Conservation (phyloP, 2,113 vertebrate genomes). For the Heteronetta atricapilla region DNA sequence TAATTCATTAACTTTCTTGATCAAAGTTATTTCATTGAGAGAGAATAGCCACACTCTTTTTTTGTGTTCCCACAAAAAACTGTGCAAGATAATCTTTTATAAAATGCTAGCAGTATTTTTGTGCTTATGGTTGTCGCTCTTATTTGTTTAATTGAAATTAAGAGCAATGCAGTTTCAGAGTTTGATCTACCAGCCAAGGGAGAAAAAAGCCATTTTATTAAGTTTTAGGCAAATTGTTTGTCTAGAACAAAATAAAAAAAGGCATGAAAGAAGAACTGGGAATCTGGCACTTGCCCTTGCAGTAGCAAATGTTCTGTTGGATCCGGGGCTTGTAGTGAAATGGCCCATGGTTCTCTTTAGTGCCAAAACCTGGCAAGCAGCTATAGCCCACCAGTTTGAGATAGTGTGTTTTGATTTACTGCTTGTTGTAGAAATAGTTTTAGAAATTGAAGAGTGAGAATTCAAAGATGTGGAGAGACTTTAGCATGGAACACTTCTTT, state of each 20-base stretch:
- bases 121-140: neutral
- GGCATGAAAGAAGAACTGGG: neutral
- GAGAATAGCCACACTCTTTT: neutral
- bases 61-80: neutral
- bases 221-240: neutral
- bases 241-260: neutral
- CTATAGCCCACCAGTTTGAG: neutral
- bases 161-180: neutral
- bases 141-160: constrained; percentile 15
- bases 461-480: neutral
- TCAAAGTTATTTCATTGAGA: neutral
- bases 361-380: neutral
- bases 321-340: neutral
- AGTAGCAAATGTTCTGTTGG: neutral
- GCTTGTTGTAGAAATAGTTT: neutral
- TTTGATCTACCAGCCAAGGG: neutral
- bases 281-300: neutral
- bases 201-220: neutral
- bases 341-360: neutral
- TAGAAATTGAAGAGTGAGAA: neutral
- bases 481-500: neutral
- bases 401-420: neutral
- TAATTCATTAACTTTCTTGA: neutral
- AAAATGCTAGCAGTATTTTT: neutral
- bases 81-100: neutral